These are phyloP conservation scores for Lepidiolamprologus cunningtoni DNA, from an alignment of 2,113 vertebrate genomes.

Conservation along the genomic window DNA sequence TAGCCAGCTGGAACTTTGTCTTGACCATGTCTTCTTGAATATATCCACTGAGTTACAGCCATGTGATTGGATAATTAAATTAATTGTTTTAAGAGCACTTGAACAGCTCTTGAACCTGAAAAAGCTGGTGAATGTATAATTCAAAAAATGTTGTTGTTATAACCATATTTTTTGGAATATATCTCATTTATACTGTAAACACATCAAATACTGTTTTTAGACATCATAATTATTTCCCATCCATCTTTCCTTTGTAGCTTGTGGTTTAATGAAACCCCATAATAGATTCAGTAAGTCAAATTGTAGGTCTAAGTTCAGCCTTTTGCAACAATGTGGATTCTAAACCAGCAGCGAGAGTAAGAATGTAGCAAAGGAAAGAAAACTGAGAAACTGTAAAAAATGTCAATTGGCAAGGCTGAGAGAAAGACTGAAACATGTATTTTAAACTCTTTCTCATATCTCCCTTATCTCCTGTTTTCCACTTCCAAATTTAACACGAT, in stretches of 20 bases:
- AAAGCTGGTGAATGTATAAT: neutral
- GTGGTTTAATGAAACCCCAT: neutral
- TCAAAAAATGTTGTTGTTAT: neutral
- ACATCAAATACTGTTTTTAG: neutral
- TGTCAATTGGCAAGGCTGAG: neutral
- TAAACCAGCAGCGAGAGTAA: neutral
- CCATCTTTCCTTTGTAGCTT: neutral
- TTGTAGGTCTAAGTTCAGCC: neutral
- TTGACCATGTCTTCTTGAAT: neutral
- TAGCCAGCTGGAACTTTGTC: neutral
- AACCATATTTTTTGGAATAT: neutral
- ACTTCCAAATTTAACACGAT: constrained; percentile 9
- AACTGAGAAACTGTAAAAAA: neutral
- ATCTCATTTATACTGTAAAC: neutral
- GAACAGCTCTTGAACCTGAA: neutral
- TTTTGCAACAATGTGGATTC: neutral
- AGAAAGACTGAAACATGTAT: neutral
- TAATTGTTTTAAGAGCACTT: neutral
- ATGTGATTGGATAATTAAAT: neutral
- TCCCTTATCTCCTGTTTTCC: neutral
- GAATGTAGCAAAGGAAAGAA: neutral
- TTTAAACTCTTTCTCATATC: neutral
- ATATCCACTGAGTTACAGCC: neutral
- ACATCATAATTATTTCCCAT: neutral
- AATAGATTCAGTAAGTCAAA: neutral